Evolutionary conservation across 2,888 invertebrate genomes (phyloP).

Genomic region (Tiliacea aurago): DNA sequence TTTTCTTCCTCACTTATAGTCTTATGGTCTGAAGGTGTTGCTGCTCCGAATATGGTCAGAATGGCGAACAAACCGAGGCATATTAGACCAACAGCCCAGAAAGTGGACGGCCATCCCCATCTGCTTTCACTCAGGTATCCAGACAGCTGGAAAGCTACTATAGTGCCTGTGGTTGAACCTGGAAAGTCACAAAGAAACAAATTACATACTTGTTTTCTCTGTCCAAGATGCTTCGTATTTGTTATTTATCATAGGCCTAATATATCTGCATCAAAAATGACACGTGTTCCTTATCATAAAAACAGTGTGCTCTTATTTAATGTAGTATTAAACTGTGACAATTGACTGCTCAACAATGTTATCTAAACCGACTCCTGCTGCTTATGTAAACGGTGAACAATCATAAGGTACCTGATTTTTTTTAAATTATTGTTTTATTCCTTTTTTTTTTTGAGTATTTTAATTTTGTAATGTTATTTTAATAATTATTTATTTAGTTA

Average conservation of each 20-base stretch:
- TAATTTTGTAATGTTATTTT: too few relatives aligned
- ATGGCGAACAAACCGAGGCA: conserved; percentile 86
- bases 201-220: too few relatives aligned
- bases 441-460: too few relatives aligned
- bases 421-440: too few relatives aligned
- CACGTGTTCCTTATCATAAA: conserved; percentile 8
- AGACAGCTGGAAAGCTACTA: conserved; percentile 91
- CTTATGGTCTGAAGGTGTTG: conserved; percentile 84
- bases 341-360: neutral
- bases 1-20: conserved; percentile 86
- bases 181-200: conserved; percentile 57
- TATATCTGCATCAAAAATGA: neutral
- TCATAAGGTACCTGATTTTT: too few relatives aligned
- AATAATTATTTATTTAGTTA: too few relatives aligned
- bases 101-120: conserved; percentile 92
- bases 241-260: neutral
- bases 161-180: conserved; percentile 92
- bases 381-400: neutral
- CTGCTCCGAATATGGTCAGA: conserved; percentile 85
- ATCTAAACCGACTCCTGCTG: neutral
- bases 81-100: conserved; percentile 90
- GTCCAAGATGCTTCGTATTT: neutral
- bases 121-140: conserved; percentile 90
- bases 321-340: neutral
- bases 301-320: conserved; percentile 6